A percentile compares a stretch with the other conserved stretches of the same genome.
Conservation (phyloP, 2,113 vertebrate genomes). For the Crotalus helleri region DNA sequence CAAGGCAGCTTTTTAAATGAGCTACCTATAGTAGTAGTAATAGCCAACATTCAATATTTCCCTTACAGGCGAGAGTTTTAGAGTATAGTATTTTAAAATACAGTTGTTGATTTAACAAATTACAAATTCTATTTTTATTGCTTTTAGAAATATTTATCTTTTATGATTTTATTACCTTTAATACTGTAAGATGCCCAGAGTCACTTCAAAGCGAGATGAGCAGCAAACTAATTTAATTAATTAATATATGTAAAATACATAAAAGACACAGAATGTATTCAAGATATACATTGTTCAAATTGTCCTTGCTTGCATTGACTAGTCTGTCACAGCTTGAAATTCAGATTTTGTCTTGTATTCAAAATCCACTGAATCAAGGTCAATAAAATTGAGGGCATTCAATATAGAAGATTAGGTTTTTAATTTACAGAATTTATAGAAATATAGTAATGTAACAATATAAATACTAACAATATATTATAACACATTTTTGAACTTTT, state of each 20-base stretch:
- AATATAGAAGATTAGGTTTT: not conserved
- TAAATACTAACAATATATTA: conserved; percentile 2
- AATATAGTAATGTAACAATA: conserved; percentile 2
- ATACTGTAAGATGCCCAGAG: not conserved
- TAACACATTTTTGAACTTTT: conserved; percentile 40
- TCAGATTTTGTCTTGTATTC: not conserved
- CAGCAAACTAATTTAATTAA: not conserved
- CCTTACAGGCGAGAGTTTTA: not conserved
- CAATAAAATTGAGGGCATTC: not conserved
- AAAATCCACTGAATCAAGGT: not conserved
- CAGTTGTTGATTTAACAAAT: not conserved
- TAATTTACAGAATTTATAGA: not conserved
- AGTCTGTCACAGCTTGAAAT: not conserved
- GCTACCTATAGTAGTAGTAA: not conserved
- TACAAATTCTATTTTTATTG: too few relatives aligned
- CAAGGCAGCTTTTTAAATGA: not conserved
- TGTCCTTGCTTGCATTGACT: not conserved
- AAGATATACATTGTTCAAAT: not conserved
- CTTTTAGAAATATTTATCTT: too few relatives aligned
- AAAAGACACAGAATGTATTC: not conserved
- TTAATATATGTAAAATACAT: not conserved
- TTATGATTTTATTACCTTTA: too few relatives aligned
- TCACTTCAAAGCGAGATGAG: not conserved
- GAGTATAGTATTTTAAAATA: not conserved
- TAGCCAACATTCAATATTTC: not conserved